Conservation (phyloP, 2,797 vertebrate genomes). For the Chelmon rostratus region DNA sequence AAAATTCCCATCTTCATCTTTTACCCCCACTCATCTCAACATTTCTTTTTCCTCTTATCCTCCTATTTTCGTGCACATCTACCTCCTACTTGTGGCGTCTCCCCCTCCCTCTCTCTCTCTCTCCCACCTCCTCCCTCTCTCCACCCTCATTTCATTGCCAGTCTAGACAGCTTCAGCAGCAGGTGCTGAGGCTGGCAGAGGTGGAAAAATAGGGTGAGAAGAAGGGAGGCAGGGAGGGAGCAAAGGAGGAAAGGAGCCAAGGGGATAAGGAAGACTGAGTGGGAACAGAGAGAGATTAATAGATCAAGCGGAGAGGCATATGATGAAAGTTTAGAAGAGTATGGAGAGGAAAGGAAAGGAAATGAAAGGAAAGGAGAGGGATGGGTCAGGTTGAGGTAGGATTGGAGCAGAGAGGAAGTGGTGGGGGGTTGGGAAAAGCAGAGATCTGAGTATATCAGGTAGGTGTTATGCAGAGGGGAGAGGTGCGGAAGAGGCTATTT, state of each 20-base stretch:
- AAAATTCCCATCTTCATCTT: slow-evolving; percentile 19
- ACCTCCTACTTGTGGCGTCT: slow-evolving; percentile 6
- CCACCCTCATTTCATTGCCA: slow-evolving; percentile 63
- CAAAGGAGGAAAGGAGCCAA: slow-evolving; percentile 71
- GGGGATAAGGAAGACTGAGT: slow-evolving; percentile 63
- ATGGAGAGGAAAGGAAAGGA: slow-evolving; percentile 53
- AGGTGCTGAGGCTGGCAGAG: slow-evolving; percentile 66
- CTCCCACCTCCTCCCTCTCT: slow-evolving; percentile 36
- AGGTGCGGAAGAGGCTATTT: slow-evolving; percentile 64
- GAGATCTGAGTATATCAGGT: slow-evolving; percentile 65
- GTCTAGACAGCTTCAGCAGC: slow-evolving; percentile 75
- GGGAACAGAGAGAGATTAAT: slow-evolving; percentile 76
- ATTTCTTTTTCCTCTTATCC: slow-evolving; percentile 16
- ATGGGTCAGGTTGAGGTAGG: slow-evolving; percentile 64
- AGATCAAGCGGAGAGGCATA: slow-evolving; percentile 75
- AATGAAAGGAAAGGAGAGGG: slow-evolving; percentile 54
- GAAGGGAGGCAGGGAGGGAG: slow-evolving; percentile 45
- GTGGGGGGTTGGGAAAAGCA: slow-evolving; percentile 15
- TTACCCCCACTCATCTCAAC: neutral
- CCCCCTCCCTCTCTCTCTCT: slow-evolving; percentile 35
- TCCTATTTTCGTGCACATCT: slow-evolving; percentile 24
- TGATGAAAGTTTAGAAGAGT: slow-evolving; percentile 77
- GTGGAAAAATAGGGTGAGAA: slow-evolving; percentile 69
- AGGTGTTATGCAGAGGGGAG: slow-evolving; percentile 53
- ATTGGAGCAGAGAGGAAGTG: slow-evolving; percentile 51